A percentile compares a stretch with the other conserved stretches of the same genome.
Conservation (phyloP, 2,113 vertebrate species). For the Siphamia tubifer region DNA sequence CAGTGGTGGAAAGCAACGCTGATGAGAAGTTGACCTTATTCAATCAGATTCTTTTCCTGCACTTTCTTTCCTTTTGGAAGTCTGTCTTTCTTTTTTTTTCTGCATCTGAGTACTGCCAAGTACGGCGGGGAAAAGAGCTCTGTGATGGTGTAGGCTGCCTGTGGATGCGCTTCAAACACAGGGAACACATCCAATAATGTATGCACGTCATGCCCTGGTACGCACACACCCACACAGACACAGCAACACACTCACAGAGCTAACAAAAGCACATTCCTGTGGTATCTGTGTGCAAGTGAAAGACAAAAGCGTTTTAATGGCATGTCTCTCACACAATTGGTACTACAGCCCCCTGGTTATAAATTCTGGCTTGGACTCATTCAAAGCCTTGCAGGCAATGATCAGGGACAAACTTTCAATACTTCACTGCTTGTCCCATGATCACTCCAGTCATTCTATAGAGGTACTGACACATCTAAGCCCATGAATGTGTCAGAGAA, state of each 20-base stretch:
- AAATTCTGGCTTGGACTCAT: constrained; percentile 54
- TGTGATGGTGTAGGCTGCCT: constrained; percentile 52
- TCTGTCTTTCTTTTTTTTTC: constrained; percentile 10
- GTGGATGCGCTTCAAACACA: constrained; percentile 63
- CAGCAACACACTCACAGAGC: constrained; percentile 33
- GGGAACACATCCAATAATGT: constrained; percentile 54
- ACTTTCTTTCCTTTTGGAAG: background rate
- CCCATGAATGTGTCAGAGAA: constrained; percentile 42
- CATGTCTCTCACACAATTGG: constrained; percentile 54
- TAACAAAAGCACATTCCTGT: constrained; percentile 75
- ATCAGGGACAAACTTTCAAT: constrained; percentile 64
- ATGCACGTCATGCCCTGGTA: constrained; percentile 54
- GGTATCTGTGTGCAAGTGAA: constrained; percentile 67
- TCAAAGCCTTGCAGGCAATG: constrained; percentile 38
- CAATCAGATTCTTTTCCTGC: constrained; percentile 5
- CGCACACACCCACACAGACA: constrained; percentile 43
- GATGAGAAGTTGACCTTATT: constrained; percentile 53
- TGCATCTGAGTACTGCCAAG: constrained; percentile 44
- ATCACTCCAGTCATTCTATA: constrained; percentile 23
- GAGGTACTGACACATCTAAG: constrained; percentile 42
- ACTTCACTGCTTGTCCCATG: constrained; percentile 27
- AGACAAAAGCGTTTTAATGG: constrained; percentile 73
- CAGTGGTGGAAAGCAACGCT: background rate
- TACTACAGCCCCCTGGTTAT: constrained; percentile 41
- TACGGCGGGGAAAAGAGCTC: constrained; percentile 32